phyloP scores from a whole-genome alignment of 2,888 invertebrate species.

The Erynnis tages region DNA sequence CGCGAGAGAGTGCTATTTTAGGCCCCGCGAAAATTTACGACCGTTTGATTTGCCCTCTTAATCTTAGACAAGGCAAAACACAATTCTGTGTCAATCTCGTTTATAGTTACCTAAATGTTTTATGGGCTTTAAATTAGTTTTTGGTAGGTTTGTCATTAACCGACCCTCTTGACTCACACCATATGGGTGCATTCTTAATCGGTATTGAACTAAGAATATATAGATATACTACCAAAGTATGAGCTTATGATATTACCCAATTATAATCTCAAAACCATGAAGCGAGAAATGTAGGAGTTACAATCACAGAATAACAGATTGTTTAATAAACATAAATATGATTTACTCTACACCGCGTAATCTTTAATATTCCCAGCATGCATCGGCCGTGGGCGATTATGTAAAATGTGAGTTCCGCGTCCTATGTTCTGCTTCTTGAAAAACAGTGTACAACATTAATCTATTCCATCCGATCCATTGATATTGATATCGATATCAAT shows the following conservation, averaged over 20 bases:
- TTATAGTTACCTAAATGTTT: slow-evolving; percentile 51
- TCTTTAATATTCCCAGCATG: slow-evolving; percentile 33
- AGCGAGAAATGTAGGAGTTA: slow-evolving; percentile 32
- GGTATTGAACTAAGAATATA: no score
- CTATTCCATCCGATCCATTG: slow-evolving; percentile 14
- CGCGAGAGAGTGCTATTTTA: slow-evolving; percentile 56
- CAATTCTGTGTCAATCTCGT: slow-evolving; percentile 55
- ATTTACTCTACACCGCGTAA: slow-evolving; percentile 38
- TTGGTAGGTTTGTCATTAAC: no score
- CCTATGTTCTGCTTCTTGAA: slow-evolving; percentile 28
- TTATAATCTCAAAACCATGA: background rate
- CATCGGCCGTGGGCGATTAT: slow-evolving; percentile 30
- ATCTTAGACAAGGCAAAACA: slow-evolving; percentile 60
- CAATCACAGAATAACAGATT: slow-evolving; percentile 35
- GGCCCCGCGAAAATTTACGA: slow-evolving; percentile 62
- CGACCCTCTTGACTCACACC: no score
- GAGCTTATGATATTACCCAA: no score
- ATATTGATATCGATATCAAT: slow-evolving; percentile 3
- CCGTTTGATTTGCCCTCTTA: slow-evolving; percentile 71
- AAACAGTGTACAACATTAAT: slow-evolving; percentile 19
- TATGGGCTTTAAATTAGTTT: no score
- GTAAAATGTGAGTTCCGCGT: slow-evolving; percentile 38
- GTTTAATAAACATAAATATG: slow-evolving; percentile 39
- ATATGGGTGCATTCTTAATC: no score
- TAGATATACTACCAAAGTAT: no score